Evolutionary conservation across 2,113 vertebrate genomes (phyloP).

Genomic region (Grammomys surdaster): DNA sequence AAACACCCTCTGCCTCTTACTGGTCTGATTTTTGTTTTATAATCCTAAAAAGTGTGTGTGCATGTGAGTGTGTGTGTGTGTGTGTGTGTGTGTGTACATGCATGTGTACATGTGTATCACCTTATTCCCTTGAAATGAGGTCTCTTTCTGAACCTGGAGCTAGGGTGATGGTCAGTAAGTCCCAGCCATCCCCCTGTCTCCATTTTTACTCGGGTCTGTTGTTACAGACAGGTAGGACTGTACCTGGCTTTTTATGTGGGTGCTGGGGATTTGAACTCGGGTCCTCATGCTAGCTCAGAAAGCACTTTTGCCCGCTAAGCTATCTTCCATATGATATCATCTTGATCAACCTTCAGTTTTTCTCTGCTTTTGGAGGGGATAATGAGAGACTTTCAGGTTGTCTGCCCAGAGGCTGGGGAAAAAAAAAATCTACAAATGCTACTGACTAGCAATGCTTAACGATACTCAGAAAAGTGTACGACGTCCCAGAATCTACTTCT

Average conservation of each 20-base stretch:
- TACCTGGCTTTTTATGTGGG: background rate
- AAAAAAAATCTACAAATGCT: background rate
- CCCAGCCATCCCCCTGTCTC: background rate
- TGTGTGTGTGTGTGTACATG: background rate
- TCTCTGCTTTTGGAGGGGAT: background rate
- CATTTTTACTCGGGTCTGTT: background rate
- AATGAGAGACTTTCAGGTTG: background rate
- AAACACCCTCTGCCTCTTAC: background rate
- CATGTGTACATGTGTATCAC: background rate
- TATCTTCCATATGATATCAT: background rate
- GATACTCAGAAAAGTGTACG: accelerated
- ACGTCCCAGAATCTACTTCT: background rate
- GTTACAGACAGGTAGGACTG: background rate
- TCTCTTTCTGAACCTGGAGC: background rate
- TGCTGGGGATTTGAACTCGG: background rate
- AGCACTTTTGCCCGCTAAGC: background rate
- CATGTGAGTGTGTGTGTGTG: background rate
- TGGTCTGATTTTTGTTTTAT: background rate
- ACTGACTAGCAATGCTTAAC: background rate
- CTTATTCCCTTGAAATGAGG: background rate
- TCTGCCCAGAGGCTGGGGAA: background rate
- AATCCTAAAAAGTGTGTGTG: background rate
- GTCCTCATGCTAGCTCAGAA: no score
- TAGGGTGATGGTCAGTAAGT: background rate
- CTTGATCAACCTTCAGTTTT: background rate